Percentiles rank a stretch among this genome's conserved stretches.
phyloP scores from a whole-genome alignment of 2,797 vertebrate genomes.

The Acanthopagrus latus region DNA sequence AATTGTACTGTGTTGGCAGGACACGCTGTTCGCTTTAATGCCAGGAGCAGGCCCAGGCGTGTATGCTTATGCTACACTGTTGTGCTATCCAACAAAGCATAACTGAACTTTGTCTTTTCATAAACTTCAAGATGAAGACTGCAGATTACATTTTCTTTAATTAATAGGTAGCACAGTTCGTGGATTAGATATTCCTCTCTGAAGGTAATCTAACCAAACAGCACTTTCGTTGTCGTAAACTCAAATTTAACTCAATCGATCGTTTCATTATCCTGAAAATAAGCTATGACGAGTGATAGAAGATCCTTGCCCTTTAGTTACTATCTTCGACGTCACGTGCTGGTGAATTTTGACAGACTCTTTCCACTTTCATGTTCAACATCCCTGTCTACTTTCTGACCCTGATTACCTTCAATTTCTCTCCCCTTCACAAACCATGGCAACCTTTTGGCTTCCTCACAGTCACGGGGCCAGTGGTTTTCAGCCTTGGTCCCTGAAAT shows the following conservation, averaged over 20 bases:
- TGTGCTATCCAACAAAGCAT: slow-evolving; percentile 19
- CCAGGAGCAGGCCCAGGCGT: slow-evolving; percentile 13
- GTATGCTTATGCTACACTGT: slow-evolving; percentile 18
- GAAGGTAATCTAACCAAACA: not conserved
- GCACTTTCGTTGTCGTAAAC: not conserved
- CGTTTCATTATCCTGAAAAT: not conserved
- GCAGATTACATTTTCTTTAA: slow-evolving; percentile 2
- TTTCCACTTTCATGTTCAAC: not conserved
- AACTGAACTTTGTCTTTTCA: not conserved
- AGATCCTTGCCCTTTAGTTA: not conserved
- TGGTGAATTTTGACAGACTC: not conserved
- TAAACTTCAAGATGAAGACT: slow-evolving; percentile 24
- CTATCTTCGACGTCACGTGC: not conserved
- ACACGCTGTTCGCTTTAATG: slow-evolving; percentile 41
- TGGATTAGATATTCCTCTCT: not conserved
- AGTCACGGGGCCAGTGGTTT: not conserved
- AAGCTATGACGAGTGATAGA: not conserved
- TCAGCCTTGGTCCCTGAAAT: not conserved
- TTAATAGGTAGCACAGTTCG: not conserved
- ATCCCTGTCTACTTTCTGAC: not conserved
- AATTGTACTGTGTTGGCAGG: slow-evolving; percentile 28
- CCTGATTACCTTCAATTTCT: not conserved
- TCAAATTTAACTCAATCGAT: not conserved
- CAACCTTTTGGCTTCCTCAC: not conserved
- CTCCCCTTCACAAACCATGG: not conserved